phyloP scores from a whole-genome alignment of 2,797 vertebrate genomes.

The Gobionotothen gibberifrons region DNA sequence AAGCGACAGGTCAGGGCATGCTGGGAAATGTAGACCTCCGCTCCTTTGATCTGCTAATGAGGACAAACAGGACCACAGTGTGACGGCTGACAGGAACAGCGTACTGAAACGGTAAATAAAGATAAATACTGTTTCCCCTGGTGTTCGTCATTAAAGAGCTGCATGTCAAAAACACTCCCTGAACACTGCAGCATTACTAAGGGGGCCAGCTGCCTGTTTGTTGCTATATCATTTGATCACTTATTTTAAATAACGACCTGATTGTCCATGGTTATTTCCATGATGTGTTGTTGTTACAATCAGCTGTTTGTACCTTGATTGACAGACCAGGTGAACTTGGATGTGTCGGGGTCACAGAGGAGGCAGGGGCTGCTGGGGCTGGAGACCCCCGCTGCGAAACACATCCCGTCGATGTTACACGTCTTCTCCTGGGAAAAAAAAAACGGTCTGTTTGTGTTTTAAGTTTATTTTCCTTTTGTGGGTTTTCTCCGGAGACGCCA shows the following conservation, averaged over 20 bases:
- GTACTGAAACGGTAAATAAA: background rate
- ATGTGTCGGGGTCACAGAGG: conserved; percentile 82
- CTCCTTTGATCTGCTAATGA: conserved; percentile 64
- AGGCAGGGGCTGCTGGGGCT: conserved; percentile 87
- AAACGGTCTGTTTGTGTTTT: conserved; percentile 11
- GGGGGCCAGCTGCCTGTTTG: background rate
- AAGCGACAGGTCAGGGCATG: conserved; percentile 58
- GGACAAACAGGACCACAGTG: conserved; percentile 55
- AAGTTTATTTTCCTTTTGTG: background rate
- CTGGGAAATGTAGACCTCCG: conserved; percentile 48
- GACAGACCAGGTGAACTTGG: conserved; percentile 87
- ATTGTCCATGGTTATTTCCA: background rate
- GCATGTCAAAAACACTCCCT: background rate
- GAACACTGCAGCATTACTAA: background rate
- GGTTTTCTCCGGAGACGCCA: background rate
- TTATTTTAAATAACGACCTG: background rate
- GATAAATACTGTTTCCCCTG: conserved; percentile 21
- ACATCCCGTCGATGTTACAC: conserved; percentile 89
- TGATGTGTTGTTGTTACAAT: background rate
- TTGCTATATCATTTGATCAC: background rate
- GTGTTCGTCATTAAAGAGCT: conserved; percentile 8
- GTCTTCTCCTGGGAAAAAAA: conserved; percentile 81
- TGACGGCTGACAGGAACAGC: conserved; percentile 21
- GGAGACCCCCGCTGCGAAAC: conserved; percentile 83
- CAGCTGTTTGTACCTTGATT: conserved; percentile 81